Evolutionary conservation across 2,113 vertebrate genomes (phyloP), one percentile per base, ranked within the genome.

Genomic region (Cephalophus harveyi): DNA sequence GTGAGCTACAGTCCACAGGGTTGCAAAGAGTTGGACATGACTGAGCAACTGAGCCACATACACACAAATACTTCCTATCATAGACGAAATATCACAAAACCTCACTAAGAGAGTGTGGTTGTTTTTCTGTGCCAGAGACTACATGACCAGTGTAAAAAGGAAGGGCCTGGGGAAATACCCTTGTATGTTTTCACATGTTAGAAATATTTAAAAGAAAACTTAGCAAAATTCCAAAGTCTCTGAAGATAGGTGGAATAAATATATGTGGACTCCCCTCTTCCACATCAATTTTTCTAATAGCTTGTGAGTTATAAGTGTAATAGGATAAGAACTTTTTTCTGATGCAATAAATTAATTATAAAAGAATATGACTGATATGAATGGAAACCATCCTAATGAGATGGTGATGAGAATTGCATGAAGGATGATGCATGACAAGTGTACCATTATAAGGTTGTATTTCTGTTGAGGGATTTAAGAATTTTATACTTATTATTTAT

Each of bases 391-490:
- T 76, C 36, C 30, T 95, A 95, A 95, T 95, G 86, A 92, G 88
- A 86, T 92, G 83, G 98, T 97, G 96, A 98, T 83, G 96, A 25
- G 59, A 97, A 97, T 14, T 96, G 43, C 12, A 10, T 89, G 87
- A 15, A 88, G 48, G 40, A 89, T 96, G 89, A 94, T 93, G 30
- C 27, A 97, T 55, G 76, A 67, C 6, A 95, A 93, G 62, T 89
- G 25, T 94, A 25, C 12, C 74, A 88, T 78, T 81, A 88, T 21
- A 94, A 95, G 83, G 33, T 33, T 96, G 82, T 82, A 82, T 97
- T 98, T 98, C 90, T 97, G 11, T 46, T 94, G 91, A 97, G 95
- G 88, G 76, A 97, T 98, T 98, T 98, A 97, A 94, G 64, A 57
- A 97, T 87, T 97, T 94, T 9, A 3, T 94, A 62, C 87, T 98